A percentile compares a stretch with the other conserved stretches of the same genome.
Evolutionary conservation across 2,797 vertebrate genomes (phyloP).

Genomic region (Agapornis canus): DNA sequence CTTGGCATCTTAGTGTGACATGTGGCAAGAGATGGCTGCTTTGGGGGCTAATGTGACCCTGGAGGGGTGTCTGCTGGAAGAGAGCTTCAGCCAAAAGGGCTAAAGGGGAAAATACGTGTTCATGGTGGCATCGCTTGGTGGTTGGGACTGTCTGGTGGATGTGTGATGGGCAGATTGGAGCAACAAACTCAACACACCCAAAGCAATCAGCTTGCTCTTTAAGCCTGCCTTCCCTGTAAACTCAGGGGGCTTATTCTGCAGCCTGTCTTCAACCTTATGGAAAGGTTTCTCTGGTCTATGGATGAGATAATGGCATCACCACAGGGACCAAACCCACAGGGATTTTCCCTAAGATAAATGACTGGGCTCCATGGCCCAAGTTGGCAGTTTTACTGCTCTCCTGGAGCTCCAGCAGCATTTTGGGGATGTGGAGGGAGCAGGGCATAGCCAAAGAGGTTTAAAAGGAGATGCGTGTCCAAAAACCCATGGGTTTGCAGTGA

Average conservation of each 20-base stretch:
- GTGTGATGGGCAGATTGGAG: fast-evolving
- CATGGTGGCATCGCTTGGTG: not conserved
- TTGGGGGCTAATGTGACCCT: fast-evolving
- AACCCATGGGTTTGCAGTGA: not conserved
- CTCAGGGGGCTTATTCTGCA: not conserved
- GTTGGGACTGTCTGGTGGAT: not conserved
- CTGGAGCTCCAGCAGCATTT: not conserved
- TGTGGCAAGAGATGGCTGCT: fast-evolving
- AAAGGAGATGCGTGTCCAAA: not conserved
- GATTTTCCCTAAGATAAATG: not conserved
- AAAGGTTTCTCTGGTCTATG: not conserved
- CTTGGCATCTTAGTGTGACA: fast-evolving
- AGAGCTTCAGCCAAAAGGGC: not conserved
- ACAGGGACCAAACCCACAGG: fast-evolving
- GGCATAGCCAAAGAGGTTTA: not conserved
- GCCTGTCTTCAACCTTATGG: not conserved
- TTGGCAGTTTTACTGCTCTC: not conserved
- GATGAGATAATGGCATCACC: not conserved
- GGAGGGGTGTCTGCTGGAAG: not conserved
- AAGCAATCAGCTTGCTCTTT: not conserved
- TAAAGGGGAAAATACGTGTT: not conserved
- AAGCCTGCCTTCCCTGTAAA: not conserved
- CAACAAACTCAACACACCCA: fast-evolving
- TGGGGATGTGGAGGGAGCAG: not conserved
- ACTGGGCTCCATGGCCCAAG: not conserved